Evolutionary conservation across 1,140 invertebrate genomes (phyloP), one percentile per base, ranked within the genome.

Genomic region (Luehdorfia chinensis): DNA sequence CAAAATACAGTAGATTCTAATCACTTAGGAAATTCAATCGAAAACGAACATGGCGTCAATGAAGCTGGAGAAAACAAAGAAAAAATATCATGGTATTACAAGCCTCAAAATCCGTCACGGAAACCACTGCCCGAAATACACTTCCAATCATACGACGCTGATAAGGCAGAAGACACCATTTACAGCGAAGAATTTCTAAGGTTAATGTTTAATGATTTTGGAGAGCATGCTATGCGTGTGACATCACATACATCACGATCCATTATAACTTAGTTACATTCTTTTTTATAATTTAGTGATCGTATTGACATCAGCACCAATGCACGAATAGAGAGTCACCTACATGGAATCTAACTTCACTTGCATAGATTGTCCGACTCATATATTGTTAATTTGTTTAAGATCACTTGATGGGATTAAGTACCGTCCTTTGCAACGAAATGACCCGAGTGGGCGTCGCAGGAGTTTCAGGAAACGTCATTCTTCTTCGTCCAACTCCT

Each of bases 381-480:
- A 83, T 66, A 48, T 71, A 55, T 70, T 67, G 53, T 80, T 59
- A 65, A 73, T 87, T 87, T 80, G 77, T 87, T 87, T 87, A 77
- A 88, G 89, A 66, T 90, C 89, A 52, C 83, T 90, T 59, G 89
- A 90, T 53, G 89, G 89, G 43, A 89, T 90, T 59, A 90, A 90
- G 75, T 86, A 67, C 53, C 80, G 87, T 36, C 88, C 89, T 12
- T 64, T 90, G 55, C 78, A 89, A 59, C 84, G 89, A 48, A 88
- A 87, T 55, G 89, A 90, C 72, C 88, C 89, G 21, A 89, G 87
- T 44, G 88, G 88, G 27, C 66, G 89, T 5, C 71, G 89, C 32
- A 78, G 85, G 37, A 89, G 88, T 54, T 90, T 89, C 56, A 89
- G 88, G 66, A 90, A 90, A 59, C 83, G 89, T 4, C 77, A 86